Base-by-base conservation (phyloP, 2,797 vertebrate species). In the Heterohyrax brucei region DNA sequence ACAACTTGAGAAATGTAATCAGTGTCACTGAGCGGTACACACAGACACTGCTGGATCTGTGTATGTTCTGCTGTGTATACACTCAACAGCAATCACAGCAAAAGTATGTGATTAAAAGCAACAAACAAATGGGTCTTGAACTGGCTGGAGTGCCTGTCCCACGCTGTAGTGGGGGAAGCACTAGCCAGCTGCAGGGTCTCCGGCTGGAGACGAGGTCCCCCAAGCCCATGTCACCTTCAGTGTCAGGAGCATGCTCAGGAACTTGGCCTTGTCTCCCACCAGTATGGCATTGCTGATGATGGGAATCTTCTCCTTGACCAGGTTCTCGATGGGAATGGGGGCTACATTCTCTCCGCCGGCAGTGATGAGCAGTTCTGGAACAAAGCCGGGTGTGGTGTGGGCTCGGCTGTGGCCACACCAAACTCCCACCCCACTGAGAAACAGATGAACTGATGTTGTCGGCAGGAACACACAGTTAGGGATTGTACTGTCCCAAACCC, bases 311-410 rank as follows among this genome's bases (percentile, higher is more conserved):
- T 98, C 98, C 95, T 99, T 99, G 22, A 99, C 98, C 0, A 99
- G 98, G 0, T 99, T 99, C 98, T 99, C 99, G 0, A 99, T 99
- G 0, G 99, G 99, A 64, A 99, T 95, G 0, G 99, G 99, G 21
- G 99, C 98, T 53, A 99, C 91, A 24, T 99, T 99, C 97, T 99
- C 99, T 0, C 99, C 99, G 4, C 99, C 99, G 0, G 99, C 99
- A 0, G 99, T 99, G 98, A 99, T 99, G 98, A 99, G 99, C 78
- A 99, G 98, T 98, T 99, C 99, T 99, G 97, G 53, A 98, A 97
- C 26, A 93, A 5, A 78, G 44, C 50, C 5, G 0, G 87, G 22
- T 61, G 87, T 18, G 1, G 7, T 4, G 7, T 12, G 4, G 30
- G n/a, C 7, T 48, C 64, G 9, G 0, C 62, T 7, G 1, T 0